A percentile compares a stretch with the other conserved stretches of the same genome.
Conservation (phyloP, 1,140 invertebrate species). For the Cherax quadricarinatus region DNA sequence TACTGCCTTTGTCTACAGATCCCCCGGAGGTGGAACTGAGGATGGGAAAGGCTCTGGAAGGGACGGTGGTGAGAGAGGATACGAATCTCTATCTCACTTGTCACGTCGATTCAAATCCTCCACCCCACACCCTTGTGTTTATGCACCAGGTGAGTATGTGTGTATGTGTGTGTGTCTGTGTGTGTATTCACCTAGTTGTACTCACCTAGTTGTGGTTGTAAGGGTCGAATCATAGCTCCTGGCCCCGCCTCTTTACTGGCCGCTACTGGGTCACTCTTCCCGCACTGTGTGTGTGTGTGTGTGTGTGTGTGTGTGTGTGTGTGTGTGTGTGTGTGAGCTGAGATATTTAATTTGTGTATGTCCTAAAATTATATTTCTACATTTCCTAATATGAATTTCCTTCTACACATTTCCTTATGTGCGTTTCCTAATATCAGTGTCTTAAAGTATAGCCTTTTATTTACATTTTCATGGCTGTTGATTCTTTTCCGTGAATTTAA, state of each 20-base stretch:
- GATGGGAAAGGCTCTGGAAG: constrained; percentile 53
- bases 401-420: no score
- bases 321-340: no score
- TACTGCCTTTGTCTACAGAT: constrained; percentile 7
- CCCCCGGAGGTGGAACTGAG: constrained; percentile 66
- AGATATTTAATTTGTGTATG: neutral
- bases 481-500: neutral
- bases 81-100: constrained; percentile 69
- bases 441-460: neutral
- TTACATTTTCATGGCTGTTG: no score
- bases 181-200: no score
- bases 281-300: neutral
- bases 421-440: no score
- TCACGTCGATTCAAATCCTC: constrained; percentile 67
- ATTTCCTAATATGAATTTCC: no score
- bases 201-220: no score
- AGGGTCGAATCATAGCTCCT: no score
- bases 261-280: no score
- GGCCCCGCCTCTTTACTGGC: no score
- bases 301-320: neutral
- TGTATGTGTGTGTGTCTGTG: neutral
- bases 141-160: constrained; percentile 62
- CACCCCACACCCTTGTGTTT: constrained; percentile 63
- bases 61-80: constrained; percentile 60
- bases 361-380: neutral